These are phyloP conservation scores for Eupeodes luniger DNA, from an alignment of 2,888 invertebrate genomes.

Conservation along the genomic window DNA sequence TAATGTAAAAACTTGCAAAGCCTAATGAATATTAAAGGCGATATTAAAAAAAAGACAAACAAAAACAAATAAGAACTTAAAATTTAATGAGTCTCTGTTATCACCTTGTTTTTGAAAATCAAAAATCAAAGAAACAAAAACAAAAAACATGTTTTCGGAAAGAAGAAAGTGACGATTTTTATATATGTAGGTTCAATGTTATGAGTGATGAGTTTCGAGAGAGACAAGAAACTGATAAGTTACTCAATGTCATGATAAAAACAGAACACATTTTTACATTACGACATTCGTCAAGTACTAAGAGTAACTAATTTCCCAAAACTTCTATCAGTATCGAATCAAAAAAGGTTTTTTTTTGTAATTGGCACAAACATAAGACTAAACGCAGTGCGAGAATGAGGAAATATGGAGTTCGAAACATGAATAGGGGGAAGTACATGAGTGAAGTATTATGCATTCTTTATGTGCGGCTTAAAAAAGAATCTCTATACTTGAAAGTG, in stretches of 20 bases:
- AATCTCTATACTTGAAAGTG: no score
- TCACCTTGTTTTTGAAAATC: conserved; percentile 3
- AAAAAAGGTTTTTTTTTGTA: no score
- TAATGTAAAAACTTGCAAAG: not conserved
- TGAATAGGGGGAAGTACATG: no score
- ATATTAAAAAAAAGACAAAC: not conserved
- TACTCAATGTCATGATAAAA: not conserved
- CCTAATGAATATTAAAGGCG: conserved; percentile 1
- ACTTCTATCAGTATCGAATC: no score
- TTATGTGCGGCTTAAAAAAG: no score
- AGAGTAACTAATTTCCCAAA: not conserved
- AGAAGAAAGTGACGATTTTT: not conserved
- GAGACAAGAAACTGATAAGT: not conserved
- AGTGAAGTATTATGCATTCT: no score
- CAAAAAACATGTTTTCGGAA: not conserved
- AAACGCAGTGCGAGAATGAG: no score
- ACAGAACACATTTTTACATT: not conserved
- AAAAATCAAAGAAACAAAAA: not conserved
- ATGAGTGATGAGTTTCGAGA: not conserved
- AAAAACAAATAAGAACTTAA: not conserved
- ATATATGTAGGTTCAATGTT: not conserved
- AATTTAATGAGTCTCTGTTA: conserved; percentile 5
- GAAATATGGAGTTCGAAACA: no score
- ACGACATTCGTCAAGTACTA: not conserved
- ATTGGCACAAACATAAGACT: no score